Base-by-base conservation (phyloP, 2,797 vertebrate genomes). In the Sebastes reedi region DNA sequence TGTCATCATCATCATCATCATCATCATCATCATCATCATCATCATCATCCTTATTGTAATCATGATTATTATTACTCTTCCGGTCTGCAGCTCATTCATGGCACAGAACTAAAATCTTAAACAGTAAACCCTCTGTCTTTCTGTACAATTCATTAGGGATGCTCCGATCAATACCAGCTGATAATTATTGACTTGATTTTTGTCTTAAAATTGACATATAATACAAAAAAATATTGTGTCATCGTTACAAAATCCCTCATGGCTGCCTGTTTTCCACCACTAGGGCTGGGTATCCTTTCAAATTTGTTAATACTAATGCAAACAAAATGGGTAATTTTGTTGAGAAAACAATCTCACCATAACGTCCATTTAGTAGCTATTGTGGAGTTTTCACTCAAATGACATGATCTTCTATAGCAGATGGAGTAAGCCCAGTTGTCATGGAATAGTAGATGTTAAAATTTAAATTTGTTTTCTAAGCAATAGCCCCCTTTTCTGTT, bases 71-170 rank as follows among this genome's bases (percentile, higher is more conserved):
- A 74, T 80, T 70, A 87, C 72, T 82, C 50, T 30, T 83, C 71
- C 75, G 56, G 42, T 65, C 52, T 64, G 82, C 84, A 90, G 87
- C 78, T 90, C 70, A 3, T 85, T 89, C 88, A 88, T 93, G 92
- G 91, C 92, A 92, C 89, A 85, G 80, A 91, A 87, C 83, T 79
- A 39, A 88, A 84, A 68, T 80, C 11, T 72, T n/a, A 36, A 75
- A 85, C 58, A 81, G 72, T 79, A 66, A 86, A 77, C 64, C 61
- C 18, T 85, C 32, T 2, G 52, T 84, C 69, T 69, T n/a, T 60
- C 24, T n/a, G 20, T 69, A 36, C 14, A 4, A 65, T 22, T 86
- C 24, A 5, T 42, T 16, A 55, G 77, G 75, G 88, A 93, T 88
- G 91, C 91, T 88, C 92, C 84, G 56, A 90, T 87, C 84, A 67